Evolutionary conservation across 2,113 vertebrate species (phyloP).

Genomic region (Dendropsophus ebraccatus): DNA sequence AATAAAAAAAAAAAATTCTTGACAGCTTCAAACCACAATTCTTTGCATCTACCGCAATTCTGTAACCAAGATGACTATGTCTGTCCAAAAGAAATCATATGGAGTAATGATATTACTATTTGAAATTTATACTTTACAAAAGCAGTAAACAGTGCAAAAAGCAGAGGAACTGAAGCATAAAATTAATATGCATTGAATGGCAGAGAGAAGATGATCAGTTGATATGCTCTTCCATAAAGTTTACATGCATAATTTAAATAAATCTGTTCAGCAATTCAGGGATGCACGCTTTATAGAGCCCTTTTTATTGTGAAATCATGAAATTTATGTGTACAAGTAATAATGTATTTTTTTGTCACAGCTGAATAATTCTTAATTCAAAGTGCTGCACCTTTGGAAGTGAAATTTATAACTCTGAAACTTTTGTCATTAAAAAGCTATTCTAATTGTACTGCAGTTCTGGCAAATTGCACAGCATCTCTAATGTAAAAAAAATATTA

Average conservation of each 20-base stretch:
- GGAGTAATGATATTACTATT: slow-evolving; percentile 62
- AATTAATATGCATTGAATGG: slow-evolving; percentile 69
- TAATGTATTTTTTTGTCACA: slow-evolving; percentile 56
- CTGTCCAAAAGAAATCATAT: slow-evolving; percentile 10
- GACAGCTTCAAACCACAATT: neutral
- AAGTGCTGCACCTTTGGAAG: slow-evolving; percentile 55
- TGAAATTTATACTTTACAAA: slow-evolving; percentile 65
- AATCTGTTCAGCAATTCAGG: slow-evolving; percentile 60
- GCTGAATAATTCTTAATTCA: slow-evolving; percentile 58
- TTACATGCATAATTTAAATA: slow-evolving; percentile 66
- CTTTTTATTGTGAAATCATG: slow-evolving; percentile 62
- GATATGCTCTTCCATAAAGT: slow-evolving; percentile 66
- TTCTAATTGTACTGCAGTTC: slow-evolving; percentile 57
- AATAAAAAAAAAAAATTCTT: neutral
- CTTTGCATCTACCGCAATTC: neutral
- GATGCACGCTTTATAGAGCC: slow-evolving; percentile 54
- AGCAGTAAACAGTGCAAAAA: slow-evolving; percentile 64
- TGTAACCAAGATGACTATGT: neutral
- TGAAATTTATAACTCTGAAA: slow-evolving; percentile 53
- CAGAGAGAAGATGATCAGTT: slow-evolving; percentile 65
- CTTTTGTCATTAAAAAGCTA: slow-evolving; percentile 60
- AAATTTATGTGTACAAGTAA: slow-evolving; percentile 61
- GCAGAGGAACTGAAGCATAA: slow-evolving; percentile 67
- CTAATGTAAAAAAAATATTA: slow-evolving; percentile 54
- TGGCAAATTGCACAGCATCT: slow-evolving; percentile 57